These are phyloP conservation scores for Hirudinaria manillensis DNA, from an alignment of 2,888 invertebrate species.

Conservation along the genomic window DNA sequence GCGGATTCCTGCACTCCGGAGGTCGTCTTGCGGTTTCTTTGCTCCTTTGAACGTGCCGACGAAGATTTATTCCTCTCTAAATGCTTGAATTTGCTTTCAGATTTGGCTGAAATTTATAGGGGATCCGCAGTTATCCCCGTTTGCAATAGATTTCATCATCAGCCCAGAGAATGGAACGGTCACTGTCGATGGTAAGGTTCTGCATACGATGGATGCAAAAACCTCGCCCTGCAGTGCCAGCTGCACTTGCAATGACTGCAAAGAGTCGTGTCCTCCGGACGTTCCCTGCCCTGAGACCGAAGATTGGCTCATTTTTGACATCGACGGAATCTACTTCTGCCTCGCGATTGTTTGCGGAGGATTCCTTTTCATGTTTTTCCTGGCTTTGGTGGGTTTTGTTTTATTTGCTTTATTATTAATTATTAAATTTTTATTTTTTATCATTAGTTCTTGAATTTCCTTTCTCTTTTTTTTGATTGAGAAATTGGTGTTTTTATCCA, in stretches of 20 bases:
- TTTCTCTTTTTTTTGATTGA: too few species aligned
- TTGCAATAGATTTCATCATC: slow-evolving; percentile 53
- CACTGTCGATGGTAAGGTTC: slow-evolving; percentile 33
- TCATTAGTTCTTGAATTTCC: neutral
- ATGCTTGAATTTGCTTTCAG: slow-evolving; percentile 38
- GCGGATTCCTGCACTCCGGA: slow-evolving; percentile 65
- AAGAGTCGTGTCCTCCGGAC: slow-evolving; percentile 65
- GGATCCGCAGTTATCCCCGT: slow-evolving; percentile 40
- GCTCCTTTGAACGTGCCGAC: too few species aligned
- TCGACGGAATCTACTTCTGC: slow-evolving; percentile 72
- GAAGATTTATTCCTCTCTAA: too few species aligned
- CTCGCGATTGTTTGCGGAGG: slow-evolving; percentile 71
- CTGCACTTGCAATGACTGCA: slow-evolving; percentile 79
- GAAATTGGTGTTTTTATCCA: too few species aligned
- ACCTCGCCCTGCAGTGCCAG: slow-evolving; percentile 52
- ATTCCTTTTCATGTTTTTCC: slow-evolving; percentile 65
- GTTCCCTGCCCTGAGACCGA: slow-evolving; percentile 62
- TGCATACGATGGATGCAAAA: slow-evolving; percentile 43
- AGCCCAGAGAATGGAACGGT: neutral
- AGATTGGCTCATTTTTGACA: slow-evolving; percentile 66
- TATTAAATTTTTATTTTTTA: neutral
- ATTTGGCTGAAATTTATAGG: slow-evolving; percentile 58
- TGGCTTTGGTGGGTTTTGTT: slow-evolving; percentile 44
- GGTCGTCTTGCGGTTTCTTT: slow-evolving; percentile 37
- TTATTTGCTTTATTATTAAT: neutral